Percentiles rank a stretch among this genome's conserved stretches.
phyloP scores from a whole-genome alignment of 2,113 vertebrate species.

The Mungos mungo region DNA sequence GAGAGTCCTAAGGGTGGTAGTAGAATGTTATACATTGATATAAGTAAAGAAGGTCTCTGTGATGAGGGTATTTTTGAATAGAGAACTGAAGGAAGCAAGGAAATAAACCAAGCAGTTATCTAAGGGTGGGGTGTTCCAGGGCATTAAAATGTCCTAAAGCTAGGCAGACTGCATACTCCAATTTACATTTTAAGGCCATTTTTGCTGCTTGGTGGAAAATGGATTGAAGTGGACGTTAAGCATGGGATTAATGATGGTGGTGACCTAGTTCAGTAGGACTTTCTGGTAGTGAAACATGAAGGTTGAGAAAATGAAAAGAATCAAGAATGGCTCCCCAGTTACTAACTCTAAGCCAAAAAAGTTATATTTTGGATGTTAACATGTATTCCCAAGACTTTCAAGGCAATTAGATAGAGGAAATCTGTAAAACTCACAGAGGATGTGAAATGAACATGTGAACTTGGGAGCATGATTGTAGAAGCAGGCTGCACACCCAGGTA shows the following conservation, averaged over 20 bases:
- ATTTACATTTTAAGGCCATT: constrained; percentile 4
- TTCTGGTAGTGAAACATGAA: not conserved
- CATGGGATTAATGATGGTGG: not conserved
- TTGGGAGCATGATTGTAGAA: not conserved
- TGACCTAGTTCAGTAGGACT: not conserved
- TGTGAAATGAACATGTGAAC: not conserved
- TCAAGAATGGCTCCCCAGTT: not conserved
- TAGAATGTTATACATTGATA: not conserved
- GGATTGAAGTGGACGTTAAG: not conserved
- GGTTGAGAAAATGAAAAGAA: not conserved
- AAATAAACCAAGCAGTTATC: not conserved
- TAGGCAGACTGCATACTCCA: not conserved
- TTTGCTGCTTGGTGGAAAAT: constrained; percentile 11
- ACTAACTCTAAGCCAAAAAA: not conserved
- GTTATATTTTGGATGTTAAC: not conserved
- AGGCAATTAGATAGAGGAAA: not conserved
- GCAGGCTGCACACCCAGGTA: not conserved
- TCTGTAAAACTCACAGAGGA: not conserved
- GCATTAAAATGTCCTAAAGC: not conserved
- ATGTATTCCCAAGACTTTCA: not conserved
- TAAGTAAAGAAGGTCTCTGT: not conserved
- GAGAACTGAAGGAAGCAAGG: not conserved
- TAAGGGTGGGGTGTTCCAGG: not conserved
- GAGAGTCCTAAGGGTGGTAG: not conserved
- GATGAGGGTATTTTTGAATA: not conserved